phyloP scores from a whole-genome alignment of 2,113 vertebrate genomes.

The Misgurnus anguillicaudatus region DNA sequence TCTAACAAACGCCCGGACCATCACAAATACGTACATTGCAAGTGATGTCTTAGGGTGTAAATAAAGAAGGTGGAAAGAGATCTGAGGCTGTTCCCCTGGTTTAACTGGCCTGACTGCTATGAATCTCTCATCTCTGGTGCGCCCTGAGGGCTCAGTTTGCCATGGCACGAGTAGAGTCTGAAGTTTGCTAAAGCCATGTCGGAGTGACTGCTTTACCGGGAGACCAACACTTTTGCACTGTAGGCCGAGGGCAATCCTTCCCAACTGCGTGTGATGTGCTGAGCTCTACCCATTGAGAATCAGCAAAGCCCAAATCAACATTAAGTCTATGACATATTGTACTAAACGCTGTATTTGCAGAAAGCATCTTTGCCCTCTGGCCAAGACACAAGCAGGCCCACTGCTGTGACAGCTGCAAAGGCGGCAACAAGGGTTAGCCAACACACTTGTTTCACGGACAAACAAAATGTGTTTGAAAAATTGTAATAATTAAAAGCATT shows the following conservation, averaged over 20 bases:
- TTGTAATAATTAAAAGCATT: background rate
- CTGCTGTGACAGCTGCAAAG: constrained; percentile 36
- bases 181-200: constrained; percentile 17
- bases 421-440: constrained; percentile 14
- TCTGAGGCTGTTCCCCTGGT: constrained; percentile 18
- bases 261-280: background rate
- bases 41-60: background rate
- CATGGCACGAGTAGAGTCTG: background rate
- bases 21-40: background rate
- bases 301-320: constrained; percentile 3
- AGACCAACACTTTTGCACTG: constrained; percentile 1
- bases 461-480: constrained; percentile 39
- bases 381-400: background rate
- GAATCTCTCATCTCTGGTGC: background rate
- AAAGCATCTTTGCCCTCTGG: constrained; percentile 24
- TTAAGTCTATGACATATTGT: constrained; percentile 12
- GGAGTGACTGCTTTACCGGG: background rate
- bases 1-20: too few species aligned
- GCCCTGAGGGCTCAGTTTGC: constrained; percentile 8
- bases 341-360: constrained; percentile 14
- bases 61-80: background rate
- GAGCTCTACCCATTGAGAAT: background rate
- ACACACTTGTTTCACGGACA: constrained; percentile 17
- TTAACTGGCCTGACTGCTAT: background rate
- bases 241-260: background rate